Conservation (phyloP, 2,113 vertebrate species). For the Prietella phreatophila region DNA sequence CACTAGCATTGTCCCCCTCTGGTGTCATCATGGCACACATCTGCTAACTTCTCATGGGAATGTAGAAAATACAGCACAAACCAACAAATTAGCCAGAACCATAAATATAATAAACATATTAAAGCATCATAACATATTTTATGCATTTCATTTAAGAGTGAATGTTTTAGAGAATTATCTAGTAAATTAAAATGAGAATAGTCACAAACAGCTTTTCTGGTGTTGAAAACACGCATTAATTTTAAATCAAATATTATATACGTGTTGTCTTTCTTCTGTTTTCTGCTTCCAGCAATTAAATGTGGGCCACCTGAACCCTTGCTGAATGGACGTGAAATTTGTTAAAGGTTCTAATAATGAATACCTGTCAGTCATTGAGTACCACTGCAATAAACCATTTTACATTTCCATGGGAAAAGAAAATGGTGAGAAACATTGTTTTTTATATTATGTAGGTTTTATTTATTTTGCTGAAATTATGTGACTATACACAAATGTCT, state of each 20-base stretch:
- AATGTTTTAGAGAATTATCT: not conserved
- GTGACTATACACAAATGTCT: not conserved
- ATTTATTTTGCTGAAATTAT: not conserved
- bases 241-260: not conserved
- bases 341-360: constrained; percentile 65
- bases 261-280: not conserved
- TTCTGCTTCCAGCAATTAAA: constrained; percentile 63
- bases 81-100: not conserved
- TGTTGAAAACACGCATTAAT: not conserved
- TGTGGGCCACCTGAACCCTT: constrained; percentile 65
- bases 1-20: not conserved
- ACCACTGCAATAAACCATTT: constrained; percentile 68
- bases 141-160: not conserved
- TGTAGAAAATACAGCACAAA: not conserved
- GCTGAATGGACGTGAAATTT: constrained; percentile 63
- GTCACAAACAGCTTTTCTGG: not conserved
- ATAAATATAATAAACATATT: not conserved
- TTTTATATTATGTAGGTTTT: not conserved
- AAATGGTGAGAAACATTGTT: constrained; percentile 47
- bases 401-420: constrained; percentile 54
- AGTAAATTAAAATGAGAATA: not conserved
- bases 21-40: not conserved
- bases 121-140: not conserved
- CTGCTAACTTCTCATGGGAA: not conserved
- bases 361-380: constrained; percentile 67